Evolutionary conservation across 1,140 invertebrate genomes (phyloP), one percentile per base, ranked within the genome.

Genomic region (Heliothis virescens): DNA sequence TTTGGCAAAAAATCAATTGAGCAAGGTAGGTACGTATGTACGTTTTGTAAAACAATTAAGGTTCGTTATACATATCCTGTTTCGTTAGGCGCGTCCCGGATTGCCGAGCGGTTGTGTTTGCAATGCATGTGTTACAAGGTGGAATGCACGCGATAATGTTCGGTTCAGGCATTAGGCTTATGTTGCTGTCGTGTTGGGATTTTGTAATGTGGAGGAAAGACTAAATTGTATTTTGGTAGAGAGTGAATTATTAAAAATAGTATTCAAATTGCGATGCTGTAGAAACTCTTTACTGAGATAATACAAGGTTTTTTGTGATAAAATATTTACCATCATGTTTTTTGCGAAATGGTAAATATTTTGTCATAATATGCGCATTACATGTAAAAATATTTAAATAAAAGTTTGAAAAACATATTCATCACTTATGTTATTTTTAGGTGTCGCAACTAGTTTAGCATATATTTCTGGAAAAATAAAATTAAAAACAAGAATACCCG

Each of bases 61-160:
- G 34, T 60, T 74, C 34, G 55, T 74, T 74, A 48, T 74, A 41
- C 72, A 74, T 74, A 74, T 74, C 72, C 55, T 74, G 72, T 74
- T 74, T 59, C 55, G 9, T 12, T 47, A 74, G 16, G 16, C 55
- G 16, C 55, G 72, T 74, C 72, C 72, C 55, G 72, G 29, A 21
- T 48, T 50, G 48, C 16, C 21, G 34, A 4, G n/a, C 72, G 34
- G 13, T 15, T 55, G 21, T 15, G 18, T 74, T 60, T 60, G 52
- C n/a, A 60, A 74, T 60, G 72, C 18, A 59, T n/a, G 26, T 55
- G 72, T 34, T 60, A 48, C 71, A 59, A 29, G 71, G 53, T 34
- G 71, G 18, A 12, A n/a, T 59, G 34, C 71, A 74, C 72, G 72
- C 72, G 72, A 74, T 74, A 59, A 60, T 52, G 53, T 48, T 48